Evolutionary conservation across 2,113 vertebrate species (phyloP), one percentile per base, ranked within the genome.

Genomic region (Phyllostomus discolor): DNA sequence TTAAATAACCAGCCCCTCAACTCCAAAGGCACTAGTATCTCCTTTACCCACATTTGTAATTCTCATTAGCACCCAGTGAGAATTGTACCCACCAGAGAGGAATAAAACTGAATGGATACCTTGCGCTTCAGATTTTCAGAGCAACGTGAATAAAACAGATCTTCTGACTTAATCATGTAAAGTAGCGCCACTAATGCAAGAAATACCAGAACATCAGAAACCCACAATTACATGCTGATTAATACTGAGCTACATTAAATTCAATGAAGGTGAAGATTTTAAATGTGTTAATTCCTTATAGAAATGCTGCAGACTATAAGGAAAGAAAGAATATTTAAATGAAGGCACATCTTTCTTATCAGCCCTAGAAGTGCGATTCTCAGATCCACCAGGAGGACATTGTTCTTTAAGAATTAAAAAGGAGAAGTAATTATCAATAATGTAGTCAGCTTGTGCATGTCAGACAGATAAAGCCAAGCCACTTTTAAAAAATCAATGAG

Each of bases 401-500:
- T 95, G 76, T 93, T 95, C 93, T 97, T 97, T 96, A 94, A 96
- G 96, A 97, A 96, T 95, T 98, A 97, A 96, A 92, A 96, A 83
- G 92, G 81, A 95, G 82, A 96, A 86, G 88, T 91, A 94, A 97
- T 96, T 96, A 96, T 95, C 85, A 97, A 96, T 97, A 96, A 97
- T 93, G 92, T 83, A 91, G 90, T 87, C 69, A 78, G 79, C 91
- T 95, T 96, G 54, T 76, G 11, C 75, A 50, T 94, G 73, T 89
- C 96, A 97, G 79, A 91, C 75, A 87, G 89, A 96, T 92, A 92
- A 92, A 97, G 72, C 95, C 90, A 95, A 96, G 19, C 78, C 93
- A 96, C 95, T 97, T 96, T 97, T 38, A 97, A 98, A 78, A 98
- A 96, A 95, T 97, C 97, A 66, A 94, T 98, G 92, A 94, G 88